Conservation (phyloP, 2,113 vertebrate species). For the Cyphotilapia sp. region DNA sequence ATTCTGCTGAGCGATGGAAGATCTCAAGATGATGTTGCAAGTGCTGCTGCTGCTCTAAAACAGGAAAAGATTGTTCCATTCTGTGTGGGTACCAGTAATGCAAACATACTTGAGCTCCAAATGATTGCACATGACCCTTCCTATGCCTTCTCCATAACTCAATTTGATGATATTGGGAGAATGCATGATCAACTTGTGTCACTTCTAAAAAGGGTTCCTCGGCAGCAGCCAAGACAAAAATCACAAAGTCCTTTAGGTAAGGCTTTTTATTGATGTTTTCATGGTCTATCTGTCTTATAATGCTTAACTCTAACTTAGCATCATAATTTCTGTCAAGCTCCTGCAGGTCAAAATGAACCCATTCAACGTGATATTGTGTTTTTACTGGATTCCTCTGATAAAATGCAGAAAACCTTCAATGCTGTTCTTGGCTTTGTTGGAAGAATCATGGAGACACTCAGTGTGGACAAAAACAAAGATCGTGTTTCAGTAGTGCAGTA, state of each 20-base stretch:
- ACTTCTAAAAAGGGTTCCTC: constrained; percentile 66
- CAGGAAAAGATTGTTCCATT: constrained; percentile 56
- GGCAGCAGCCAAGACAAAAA: constrained; percentile 41
- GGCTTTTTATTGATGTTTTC: neutral
- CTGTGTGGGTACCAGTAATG: constrained; percentile 58
- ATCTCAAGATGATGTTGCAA: constrained; percentile 67
- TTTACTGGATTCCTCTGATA: constrained; percentile 70
- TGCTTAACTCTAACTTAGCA: neutral
- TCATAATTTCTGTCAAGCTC: constrained; percentile 21
- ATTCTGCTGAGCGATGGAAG: constrained; percentile 65
- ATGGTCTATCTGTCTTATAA: neutral
- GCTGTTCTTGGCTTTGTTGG: constrained; percentile 58
- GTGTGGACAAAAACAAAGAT: constrained; percentile 50
- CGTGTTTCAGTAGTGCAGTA: constrained; percentile 62
- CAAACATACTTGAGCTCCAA: constrained; percentile 74
- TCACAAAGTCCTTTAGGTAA: constrained; percentile 52
- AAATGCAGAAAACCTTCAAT: constrained; percentile 44
- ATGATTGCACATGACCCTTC: constrained; percentile 63
- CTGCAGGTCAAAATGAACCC: constrained; percentile 16
- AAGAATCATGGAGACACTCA: constrained; percentile 48
- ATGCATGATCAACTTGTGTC: constrained; percentile 62
- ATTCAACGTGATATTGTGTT: constrained; percentile 65
- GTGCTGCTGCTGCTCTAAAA: constrained; percentile 54
- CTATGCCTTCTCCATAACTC: constrained; percentile 58
- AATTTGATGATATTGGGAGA: constrained; percentile 56